These are phyloP conservation scores for Lethocerus indicus DNA, from an alignment of 1,140 invertebrate genomes.

Conservation along the genomic window DNA sequence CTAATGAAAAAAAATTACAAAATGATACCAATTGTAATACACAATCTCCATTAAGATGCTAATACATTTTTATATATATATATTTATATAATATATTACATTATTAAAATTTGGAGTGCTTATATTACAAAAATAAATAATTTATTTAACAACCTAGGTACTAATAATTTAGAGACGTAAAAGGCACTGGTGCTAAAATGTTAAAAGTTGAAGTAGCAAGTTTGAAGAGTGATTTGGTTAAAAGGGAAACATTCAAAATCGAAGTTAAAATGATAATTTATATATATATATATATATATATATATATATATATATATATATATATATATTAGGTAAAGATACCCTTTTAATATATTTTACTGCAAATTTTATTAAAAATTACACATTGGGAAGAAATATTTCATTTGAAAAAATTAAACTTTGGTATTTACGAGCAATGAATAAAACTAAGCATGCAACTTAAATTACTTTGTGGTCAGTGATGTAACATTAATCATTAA, in stretches of 20 bases:
- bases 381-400: too few species aligned
- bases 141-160: constrained; percentile 7
- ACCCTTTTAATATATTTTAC: background rate
- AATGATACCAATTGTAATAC: too few species aligned
- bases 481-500: too few species aligned
- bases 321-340: background rate
- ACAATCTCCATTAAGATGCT: too few species aligned
- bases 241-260: background rate
- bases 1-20: too few species aligned
- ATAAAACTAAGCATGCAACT: too few species aligned
- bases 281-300: background rate
- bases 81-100: too few species aligned
- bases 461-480: too few species aligned
- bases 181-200: constrained; percentile 9
- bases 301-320: background rate
- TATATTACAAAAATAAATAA: constrained; percentile 13
- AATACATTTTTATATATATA: too few species aligned
- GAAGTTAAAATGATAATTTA: background rate
- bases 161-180: background rate
- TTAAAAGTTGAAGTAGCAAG: background rate
- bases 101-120: constrained; percentile 10
- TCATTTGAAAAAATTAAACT: too few species aligned
- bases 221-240: background rate
- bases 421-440: too few species aligned
- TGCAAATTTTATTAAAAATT: background rate